phyloP scores from a whole-genome alignment of 2,797 vertebrate genomes.

The Buceros bicornis region DNA sequence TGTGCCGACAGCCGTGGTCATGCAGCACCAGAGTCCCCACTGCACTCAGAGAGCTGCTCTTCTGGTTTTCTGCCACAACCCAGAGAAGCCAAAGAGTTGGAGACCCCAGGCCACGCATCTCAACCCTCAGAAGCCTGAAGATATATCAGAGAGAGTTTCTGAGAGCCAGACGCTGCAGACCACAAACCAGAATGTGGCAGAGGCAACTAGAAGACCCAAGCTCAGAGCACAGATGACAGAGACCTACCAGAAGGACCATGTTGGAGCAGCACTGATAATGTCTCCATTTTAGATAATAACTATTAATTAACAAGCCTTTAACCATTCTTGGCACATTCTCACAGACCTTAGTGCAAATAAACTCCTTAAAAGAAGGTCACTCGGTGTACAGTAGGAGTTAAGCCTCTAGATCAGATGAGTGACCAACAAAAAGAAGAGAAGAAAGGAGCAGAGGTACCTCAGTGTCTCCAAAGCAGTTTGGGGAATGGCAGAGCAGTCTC shows the following conservation, averaged over 20 bases:
- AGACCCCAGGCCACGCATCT: not conserved
- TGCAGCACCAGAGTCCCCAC: not conserved
- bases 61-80: not conserved
- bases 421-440: not conserved
- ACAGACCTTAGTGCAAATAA: not conserved
- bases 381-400: not conserved
- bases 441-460: not conserved
- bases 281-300: not conserved
- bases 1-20: rapidly evolving
- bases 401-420: not conserved
- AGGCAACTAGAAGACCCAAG: not conserved
- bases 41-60: not conserved
- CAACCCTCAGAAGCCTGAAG: not conserved
- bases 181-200: not conserved
- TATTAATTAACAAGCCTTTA: not conserved
- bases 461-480: not conserved
- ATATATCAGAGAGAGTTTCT: not conserved
- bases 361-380: not conserved
- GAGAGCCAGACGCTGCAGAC: not conserved
- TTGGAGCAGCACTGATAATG: not conserved
- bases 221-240: not conserved
- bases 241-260: not conserved
- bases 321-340: not conserved
- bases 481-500: not conserved
- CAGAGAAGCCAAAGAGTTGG: not conserved